These are phyloP conservation scores for Poecilobothrus nobilitatus DNA, from an alignment of 2,888 invertebrate genomes.

Conservation along the genomic window DNA sequence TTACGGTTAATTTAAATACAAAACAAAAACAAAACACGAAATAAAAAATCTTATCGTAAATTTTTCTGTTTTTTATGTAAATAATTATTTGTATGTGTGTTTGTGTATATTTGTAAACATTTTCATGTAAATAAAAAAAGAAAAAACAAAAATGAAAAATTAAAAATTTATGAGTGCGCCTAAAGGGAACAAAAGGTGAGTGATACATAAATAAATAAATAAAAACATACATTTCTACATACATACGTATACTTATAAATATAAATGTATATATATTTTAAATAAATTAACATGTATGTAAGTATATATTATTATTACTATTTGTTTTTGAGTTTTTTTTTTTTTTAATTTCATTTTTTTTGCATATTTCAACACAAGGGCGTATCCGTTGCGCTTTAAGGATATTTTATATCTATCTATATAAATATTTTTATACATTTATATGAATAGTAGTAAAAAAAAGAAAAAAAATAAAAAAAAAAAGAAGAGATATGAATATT, in stretches of 20 bases:
- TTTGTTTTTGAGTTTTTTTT: background rate
- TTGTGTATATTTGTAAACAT: too few relatives aligned
- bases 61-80: too few relatives aligned
- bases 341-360: background rate
- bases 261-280: background rate
- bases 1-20: too few relatives aligned
- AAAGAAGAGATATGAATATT: too few relatives aligned
- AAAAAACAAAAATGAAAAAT: too few relatives aligned
- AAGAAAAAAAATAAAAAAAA: too few relatives aligned
- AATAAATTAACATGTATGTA: background rate
- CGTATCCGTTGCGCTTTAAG: conserved; percentile 6
- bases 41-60: too few relatives aligned
- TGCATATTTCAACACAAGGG: background rate
- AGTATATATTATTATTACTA: background rate
- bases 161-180: background rate
- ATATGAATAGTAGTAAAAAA: too few relatives aligned
- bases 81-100: too few relatives aligned
- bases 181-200: background rate
- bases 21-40: too few relatives aligned
- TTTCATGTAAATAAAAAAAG: too few relatives aligned
- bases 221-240: background rate
- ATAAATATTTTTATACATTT: too few relatives aligned
- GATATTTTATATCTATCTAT: background rate
- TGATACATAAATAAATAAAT: background rate
- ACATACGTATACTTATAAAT: background rate